These are phyloP conservation scores for Hylaeus volcanicus DNA, from an alignment of 1,140 invertebrate species.

Conservation along the genomic window DNA sequence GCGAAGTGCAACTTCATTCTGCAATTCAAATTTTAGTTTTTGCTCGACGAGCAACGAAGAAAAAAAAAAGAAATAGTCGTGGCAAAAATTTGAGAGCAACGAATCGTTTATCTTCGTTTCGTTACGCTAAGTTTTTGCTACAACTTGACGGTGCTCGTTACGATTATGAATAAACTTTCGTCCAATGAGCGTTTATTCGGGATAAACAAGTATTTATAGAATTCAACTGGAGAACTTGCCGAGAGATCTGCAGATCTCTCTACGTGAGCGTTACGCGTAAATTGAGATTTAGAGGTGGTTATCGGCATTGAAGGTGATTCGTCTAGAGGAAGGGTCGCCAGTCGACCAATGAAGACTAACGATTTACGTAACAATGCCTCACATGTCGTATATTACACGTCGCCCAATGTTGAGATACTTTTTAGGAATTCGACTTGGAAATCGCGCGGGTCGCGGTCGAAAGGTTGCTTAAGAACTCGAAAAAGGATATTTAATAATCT, in stretches of 20 bases:
- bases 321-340: conserved; percentile 70
- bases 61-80: too few species aligned
- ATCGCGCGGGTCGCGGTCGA: neutral
- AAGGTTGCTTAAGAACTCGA: too few species aligned
- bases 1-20: too few species aligned
- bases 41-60: too few species aligned
- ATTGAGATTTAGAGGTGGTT: conserved; percentile 66
- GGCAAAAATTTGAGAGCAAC: too few species aligned
- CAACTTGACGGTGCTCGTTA: too few species aligned
- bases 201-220: conserved; percentile 9
- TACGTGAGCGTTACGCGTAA: conserved; percentile 50
- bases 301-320: conserved; percentile 72
- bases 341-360: conserved; percentile 73
- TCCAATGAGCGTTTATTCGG: too few species aligned
- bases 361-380: conserved; percentile 75
- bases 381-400: conserved; percentile 55
- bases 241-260: conserved; percentile 38
- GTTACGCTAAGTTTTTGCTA: too few species aligned
- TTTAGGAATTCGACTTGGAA: conserved; percentile 29
- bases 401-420: conserved; percentile 32
- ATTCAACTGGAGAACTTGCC: conserved; percentile 1
- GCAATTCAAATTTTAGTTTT: too few species aligned
- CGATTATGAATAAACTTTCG: too few species aligned
- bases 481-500: too few species aligned
- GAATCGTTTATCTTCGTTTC: too few species aligned